Evolutionary conservation across 2,797 vertebrate genomes (phyloP), one percentile per base, ranked within the genome.

Genomic region (Gobio occitaniae): DNA sequence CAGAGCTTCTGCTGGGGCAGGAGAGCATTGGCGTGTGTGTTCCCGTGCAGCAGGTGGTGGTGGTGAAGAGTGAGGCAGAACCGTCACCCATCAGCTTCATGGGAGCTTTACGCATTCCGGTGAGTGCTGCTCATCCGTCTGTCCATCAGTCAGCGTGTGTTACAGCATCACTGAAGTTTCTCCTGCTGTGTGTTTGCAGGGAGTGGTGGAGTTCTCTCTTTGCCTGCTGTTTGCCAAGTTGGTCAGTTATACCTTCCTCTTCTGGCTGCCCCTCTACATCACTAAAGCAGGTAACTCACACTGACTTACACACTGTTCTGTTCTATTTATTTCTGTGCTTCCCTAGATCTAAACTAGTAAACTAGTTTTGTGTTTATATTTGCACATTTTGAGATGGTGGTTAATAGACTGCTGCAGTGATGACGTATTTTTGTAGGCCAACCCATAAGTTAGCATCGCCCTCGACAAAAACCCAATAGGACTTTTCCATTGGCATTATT

Each of bases 181-280:
- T 82, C 41, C 12, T 21, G 41, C 17, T 54, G 16, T 89, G 66
- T 89, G 68, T 89, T 47, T 84, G 3, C 89, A 98, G 97, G 97
- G 97, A 0, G 97, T 98, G 71, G 92, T 98, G 1, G 97, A 98
- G 89, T 98, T 98, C 91, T 97, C 97, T 29, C 92, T 98, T 5
- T 97, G 96, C 91, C 91, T 98, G 88, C 95, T 98, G 63, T 98
- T 98, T 83, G 97, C 97, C 85, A 98, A 98, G 88, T 92, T 98
- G 88, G 97, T 98, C 93, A 98, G 97, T 91, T 98, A 98, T 90
- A 98, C 97, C 4, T 98, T 98, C 90, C 96, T 98, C 29, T 98
- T 97, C 93, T 98, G 97, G 97, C 94, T 98, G 80, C 97, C 97
- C 0, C 96, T 98, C 84, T 98, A 98, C 91, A 98, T 98, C 25